Conservation (phyloP, 2,113 vertebrate genomes). For the Alectura lathami region DNA sequence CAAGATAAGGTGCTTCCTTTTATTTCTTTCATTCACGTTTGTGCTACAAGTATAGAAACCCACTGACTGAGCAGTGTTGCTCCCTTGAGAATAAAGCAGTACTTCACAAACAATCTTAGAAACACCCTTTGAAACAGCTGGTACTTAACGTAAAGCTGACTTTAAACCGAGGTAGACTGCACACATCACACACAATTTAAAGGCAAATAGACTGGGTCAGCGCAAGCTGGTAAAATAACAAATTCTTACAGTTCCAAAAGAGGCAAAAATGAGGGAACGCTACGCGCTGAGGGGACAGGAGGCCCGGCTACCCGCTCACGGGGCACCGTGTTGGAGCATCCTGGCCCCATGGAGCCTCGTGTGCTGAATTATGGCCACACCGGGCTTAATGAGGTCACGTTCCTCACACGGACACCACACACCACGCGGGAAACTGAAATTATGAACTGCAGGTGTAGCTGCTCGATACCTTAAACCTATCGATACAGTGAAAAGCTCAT, state of each 20-base stretch:
- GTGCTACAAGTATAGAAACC: background rate
- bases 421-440: background rate
- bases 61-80: background rate
- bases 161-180: background rate
- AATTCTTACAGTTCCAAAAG: background rate
- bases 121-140: background rate
- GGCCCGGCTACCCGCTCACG: background rate
- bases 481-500: background rate
- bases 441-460: background rate
- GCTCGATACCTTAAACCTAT: background rate
- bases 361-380: background rate
- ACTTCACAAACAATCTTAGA: background rate
- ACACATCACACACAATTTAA: background rate
- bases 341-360: background rate
- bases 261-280: background rate
- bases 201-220: background rate
- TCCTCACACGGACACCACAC: background rate
- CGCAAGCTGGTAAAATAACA: background rate
- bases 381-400: background rate
- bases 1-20: conserved; percentile 36
- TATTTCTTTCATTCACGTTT: conserved; percentile 11
- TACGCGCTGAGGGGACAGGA: background rate
- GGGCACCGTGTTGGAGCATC: background rate
- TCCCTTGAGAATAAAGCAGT: conserved; percentile 17
- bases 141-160: background rate